Base-by-base conservation (phyloP, 1,140 invertebrate species). In the Bombyx mandarina region DNA sequence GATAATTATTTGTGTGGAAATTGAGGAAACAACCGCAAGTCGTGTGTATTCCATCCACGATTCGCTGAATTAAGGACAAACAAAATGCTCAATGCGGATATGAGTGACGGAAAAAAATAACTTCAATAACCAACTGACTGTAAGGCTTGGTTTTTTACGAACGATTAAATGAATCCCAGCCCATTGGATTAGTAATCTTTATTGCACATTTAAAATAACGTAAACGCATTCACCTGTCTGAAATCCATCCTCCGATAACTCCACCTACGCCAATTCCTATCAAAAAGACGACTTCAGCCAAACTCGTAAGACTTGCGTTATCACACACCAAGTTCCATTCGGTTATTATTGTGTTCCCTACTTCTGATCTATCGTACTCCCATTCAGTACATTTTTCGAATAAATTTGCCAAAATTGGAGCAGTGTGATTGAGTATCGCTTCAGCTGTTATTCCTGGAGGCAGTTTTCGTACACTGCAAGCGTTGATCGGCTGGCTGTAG, bases 311-410 rank as follows among this genome's bases (percentile, higher is more conserved):
- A 54, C 89, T 83, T 59, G 90, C 89, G 65, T 89, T 89, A 59
- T 93, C 91, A 74, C 92, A 93, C 2, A 93, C 90, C 58, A 93
- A 74, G 58, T 89, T 78, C 90, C 92, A 93, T 85, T 93, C 89
- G 1, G 91, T 91, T 53, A 91, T 91, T 58, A 92, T 90, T 4
- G 91, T 92, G 56, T 88, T 82, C 6, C 90, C 91, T 66, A 89
- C 77, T 75, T 91, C 90, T 35, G 89, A 79, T 12, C 84, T 89
- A 58, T 92, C 92, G 62, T 92, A 95, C 60, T 91, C 89, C 90
- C 93, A 95, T 8, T 88, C 73, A 1, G 79, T 86, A 69, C 94
- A 95, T 56, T 77, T 77, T 42, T 66, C 57, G 80, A 88, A 61
- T 65, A 72, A 43, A 65, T 74, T 65, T 43, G 72, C 10, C 8